phyloP scores from a whole-genome alignment of 2,113 vertebrate species.

The Myrmecobius fasciatus region DNA sequence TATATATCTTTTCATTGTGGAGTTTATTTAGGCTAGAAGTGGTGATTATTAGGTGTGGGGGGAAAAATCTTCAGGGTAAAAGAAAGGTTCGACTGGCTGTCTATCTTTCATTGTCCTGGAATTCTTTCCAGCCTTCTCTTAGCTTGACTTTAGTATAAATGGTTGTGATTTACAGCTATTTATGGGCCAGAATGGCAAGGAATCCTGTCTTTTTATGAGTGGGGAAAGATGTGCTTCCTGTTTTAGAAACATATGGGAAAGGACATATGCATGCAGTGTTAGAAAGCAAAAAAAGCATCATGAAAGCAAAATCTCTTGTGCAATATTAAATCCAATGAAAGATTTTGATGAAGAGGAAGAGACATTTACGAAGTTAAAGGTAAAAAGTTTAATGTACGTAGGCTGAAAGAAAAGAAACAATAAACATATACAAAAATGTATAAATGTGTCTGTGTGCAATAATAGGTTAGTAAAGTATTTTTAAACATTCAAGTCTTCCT shows the following conservation, averaged over 20 bases:
- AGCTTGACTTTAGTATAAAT: constrained; percentile 63
- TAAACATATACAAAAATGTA: background rate
- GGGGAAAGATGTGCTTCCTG: constrained; percentile 61
- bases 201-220: constrained; percentile 60
- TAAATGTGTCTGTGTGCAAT: background rate
- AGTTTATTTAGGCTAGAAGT: constrained; percentile 72
- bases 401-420: constrained; percentile 19
- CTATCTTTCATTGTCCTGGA: constrained; percentile 42
- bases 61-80: constrained; percentile 54
- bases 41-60: constrained; percentile 19
- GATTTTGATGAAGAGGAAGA: constrained; percentile 68
- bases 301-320: constrained; percentile 55
- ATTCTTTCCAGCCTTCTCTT: constrained; percentile 51
- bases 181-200: constrained; percentile 54
- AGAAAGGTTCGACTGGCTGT: constrained; percentile 19
- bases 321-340: constrained; percentile 60
- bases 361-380: constrained; percentile 33
- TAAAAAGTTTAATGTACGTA: constrained; percentile 43
- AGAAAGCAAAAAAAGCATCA: constrained; percentile 56
- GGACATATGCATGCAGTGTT: constrained; percentile 42
- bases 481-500: background rate
- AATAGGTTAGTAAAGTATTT: background rate
- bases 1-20: constrained; percentile 52
- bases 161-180: constrained; percentile 68
- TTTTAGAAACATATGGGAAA: constrained; percentile 64